Conservation (phyloP, 2,888 invertebrate species). For the Lasioglossum pauxillum region DNA sequence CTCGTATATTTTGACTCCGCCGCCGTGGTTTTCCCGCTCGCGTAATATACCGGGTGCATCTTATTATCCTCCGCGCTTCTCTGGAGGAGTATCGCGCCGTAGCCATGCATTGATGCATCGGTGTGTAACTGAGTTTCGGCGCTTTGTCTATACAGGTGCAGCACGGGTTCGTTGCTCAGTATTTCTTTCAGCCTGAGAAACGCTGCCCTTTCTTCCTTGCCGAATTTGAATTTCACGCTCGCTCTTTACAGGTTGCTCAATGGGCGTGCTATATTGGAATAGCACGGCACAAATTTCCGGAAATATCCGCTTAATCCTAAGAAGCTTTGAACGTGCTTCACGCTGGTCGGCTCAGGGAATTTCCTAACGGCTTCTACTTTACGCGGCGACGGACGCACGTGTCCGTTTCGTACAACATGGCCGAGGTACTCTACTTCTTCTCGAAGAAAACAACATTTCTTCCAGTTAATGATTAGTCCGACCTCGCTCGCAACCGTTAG, state of each 20-base stretch:
- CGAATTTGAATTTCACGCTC: neutral
- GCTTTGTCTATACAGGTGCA: neutral
- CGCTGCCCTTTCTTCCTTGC: neutral
- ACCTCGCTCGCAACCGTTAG: neutral
- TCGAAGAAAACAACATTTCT: conserved; percentile 10
- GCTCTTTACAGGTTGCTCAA: neutral
- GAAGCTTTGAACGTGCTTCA: conserved; percentile 21
- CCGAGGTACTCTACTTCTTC: conserved; percentile 1
- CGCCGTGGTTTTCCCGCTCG: conserved; percentile 20
- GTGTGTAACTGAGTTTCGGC: conserved; percentile 14
- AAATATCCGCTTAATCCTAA: too few relatives aligned
- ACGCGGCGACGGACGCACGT: neutral
- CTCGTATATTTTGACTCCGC: conserved; percentile 9
- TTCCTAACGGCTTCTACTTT: neutral
- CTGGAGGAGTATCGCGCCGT: conserved; percentile 26
- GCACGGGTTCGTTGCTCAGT: conserved; percentile 18
- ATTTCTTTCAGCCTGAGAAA: conserved; percentile 11
- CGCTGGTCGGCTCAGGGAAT: neutral
- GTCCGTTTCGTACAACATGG: neutral
- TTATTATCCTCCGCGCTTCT: neutral
- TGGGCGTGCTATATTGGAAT: conserved; percentile 6
- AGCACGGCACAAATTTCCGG: too few relatives aligned
- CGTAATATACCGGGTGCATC: conserved; percentile 23
- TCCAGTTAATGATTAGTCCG: conserved; percentile 9
- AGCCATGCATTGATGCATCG: conserved; percentile 3